These are phyloP conservation scores for Petrophora chlorosata DNA, from an alignment of 2,888 invertebrate species.

Conservation along the genomic window DNA sequence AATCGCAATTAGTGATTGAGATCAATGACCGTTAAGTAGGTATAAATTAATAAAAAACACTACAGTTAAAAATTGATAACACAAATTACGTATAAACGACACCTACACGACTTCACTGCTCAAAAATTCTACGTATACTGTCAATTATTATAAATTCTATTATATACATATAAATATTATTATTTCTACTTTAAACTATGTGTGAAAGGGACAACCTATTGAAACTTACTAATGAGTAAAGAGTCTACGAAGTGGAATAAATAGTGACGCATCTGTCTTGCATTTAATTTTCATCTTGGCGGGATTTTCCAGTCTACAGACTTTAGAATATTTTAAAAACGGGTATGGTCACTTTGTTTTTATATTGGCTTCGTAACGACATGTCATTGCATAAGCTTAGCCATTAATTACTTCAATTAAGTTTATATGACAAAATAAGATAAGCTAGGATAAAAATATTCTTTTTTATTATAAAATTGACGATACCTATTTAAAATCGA, in stretches of 20 bases:
- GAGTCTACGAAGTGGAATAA: neutral
- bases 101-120: neutral
- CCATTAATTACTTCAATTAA: too few relatives aligned
- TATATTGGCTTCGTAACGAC: neutral
- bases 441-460: too few relatives aligned
- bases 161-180: neutral
- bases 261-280: slow-evolving; percentile 4
- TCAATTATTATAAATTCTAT: neutral
- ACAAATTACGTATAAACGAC: too few relatives aligned
- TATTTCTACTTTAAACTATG: neutral
- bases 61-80: neutral
- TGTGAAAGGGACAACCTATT: neutral
- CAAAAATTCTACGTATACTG: neutral
- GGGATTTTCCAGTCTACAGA: neutral
- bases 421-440: too few relatives aligned
- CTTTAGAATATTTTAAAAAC: neutral
- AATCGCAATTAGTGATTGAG: neutral
- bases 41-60: too few relatives aligned
- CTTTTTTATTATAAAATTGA: too few relatives aligned
- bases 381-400: too few relatives aligned
- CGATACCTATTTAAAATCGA: too few relatives aligned
- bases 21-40: slow-evolving; percentile 1
- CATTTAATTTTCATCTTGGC: neutral
- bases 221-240: neutral
- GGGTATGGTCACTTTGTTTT: neutral